Evolutionary conservation across 2,888 invertebrate genomes (phyloP).

Genomic region (Ichneumoninae sp.): DNA sequence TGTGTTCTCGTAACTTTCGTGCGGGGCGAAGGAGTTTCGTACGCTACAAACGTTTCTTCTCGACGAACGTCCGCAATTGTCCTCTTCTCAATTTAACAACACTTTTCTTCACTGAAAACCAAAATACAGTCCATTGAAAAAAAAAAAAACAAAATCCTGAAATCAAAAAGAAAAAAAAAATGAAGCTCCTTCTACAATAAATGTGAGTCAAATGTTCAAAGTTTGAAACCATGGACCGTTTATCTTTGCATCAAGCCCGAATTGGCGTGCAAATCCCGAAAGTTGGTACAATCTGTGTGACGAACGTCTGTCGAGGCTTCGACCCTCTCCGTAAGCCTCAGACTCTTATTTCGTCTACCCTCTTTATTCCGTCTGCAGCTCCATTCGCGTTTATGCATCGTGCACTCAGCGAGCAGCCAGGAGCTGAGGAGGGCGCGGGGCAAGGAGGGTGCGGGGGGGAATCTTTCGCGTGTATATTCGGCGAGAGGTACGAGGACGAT

Average conservation of each 20-base stretch:
- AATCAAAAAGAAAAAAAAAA: too few species aligned
- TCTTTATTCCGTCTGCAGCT: conserved; percentile 61
- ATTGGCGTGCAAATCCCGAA: conserved; percentile 14
- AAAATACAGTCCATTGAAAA: too few species aligned
- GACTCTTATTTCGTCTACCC: conserved; percentile 48
- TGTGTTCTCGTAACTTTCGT: not conserved
- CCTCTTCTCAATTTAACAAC: too few species aligned
- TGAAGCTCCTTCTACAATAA: not conserved
- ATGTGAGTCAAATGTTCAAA: not conserved
- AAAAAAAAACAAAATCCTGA: too few species aligned
- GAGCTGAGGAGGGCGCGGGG: not conserved
- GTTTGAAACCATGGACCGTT: not conserved
- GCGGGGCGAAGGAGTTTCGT: not conserved
- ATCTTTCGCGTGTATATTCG: conserved; percentile 47
- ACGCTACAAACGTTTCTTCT: not conserved
- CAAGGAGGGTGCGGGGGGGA: not conserved
- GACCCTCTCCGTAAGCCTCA: conserved; percentile 25
- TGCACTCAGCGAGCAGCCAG: conserved; percentile 22
- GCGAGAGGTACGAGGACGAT: conserved; percentile 60
- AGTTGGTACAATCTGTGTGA: conserved; percentile 16
- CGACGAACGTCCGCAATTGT: not conserved
- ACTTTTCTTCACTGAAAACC: too few species aligned
- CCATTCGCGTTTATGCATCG: conserved; percentile 64
- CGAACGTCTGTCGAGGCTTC: not conserved
- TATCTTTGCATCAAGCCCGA: not conserved